Evolutionary conservation across 2,113 vertebrate species (phyloP), one percentile per base, ranked within the genome.

Genomic region (Sisor rabdophorus): DNA sequence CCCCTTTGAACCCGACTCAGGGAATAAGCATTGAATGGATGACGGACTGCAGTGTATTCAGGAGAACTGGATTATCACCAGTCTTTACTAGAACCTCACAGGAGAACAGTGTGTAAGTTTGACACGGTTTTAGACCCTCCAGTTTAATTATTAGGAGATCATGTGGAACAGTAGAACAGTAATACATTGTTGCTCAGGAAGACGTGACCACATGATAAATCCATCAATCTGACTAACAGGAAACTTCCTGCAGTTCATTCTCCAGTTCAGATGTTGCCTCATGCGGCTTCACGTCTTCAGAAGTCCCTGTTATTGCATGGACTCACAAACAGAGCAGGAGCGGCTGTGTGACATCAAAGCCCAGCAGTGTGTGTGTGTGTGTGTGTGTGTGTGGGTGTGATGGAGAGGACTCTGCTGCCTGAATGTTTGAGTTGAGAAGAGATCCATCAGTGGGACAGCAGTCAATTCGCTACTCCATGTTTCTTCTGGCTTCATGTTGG

Each of bases 381-480:
- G 65, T 36, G 67, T 71, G 76, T 30, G 74, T 47, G 72, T 63
- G 58, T 54, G 72, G 22, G 77, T 36, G 61, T 64, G 65, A 80
- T 81, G 65, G 79, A 81, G 79, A 53, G 69, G 58, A 70, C 77
- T 67, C 75, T 71, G 79, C 60, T 80, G 76, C 71, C 69, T 61
- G 75, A 71, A 44, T 79, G 73, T 81, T 84, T 83, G 72, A 76
- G 76, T 73, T 71, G 32, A 67, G 59, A 69, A 64, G 58, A 79
- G 81, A 81, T 77, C 67, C 83, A 82, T 76, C 74, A 78, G 56
- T 80, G 63, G 32, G 69, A 61, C 69, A 30, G 28, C 64, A 68
- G 78, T 54, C 70, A 78, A 63, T 63, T 71, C 24, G 10, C 26
- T 60, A 63, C 53, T 32, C 20, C 15, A 26, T 7, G 75, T 81